Conservation (phyloP, 2,113 vertebrate genomes). For the Pterophyllum scalare region DNA sequence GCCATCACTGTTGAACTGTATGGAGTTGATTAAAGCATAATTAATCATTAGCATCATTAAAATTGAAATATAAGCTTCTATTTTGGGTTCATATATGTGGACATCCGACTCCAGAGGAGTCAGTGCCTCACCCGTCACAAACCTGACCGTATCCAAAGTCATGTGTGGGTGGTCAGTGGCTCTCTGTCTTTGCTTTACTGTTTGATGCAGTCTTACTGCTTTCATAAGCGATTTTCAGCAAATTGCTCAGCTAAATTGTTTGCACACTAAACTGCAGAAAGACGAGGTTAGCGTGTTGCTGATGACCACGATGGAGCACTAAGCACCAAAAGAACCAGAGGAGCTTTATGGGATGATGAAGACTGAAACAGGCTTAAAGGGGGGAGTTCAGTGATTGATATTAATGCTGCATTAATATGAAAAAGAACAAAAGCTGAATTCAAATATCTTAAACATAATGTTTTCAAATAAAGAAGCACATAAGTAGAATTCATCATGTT, state of each 20-base stretch:
- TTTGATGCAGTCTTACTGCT: not conserved
- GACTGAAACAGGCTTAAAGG: not conserved
- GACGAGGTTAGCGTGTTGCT: not conserved
- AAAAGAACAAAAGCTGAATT: not conserved
- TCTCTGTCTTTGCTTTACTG: not conserved
- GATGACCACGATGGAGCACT: constrained; percentile 12
- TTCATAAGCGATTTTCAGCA: not conserved
- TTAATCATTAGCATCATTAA: too few relatives aligned
- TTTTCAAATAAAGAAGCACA: not conserved
- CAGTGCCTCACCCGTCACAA: too few relatives aligned
- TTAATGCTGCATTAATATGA: not conserved
- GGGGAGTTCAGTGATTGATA: too few relatives aligned
- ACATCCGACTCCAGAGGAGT: too few relatives aligned
- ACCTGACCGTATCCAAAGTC: not conserved
- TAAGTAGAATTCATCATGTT: not conserved
- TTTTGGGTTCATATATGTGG: too few relatives aligned
- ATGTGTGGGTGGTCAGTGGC: not conserved
- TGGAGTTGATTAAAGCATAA: too few relatives aligned
- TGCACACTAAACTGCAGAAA: not conserved
- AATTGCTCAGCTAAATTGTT: not conserved
- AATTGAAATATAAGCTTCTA: too few relatives aligned
- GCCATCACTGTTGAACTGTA: too few relatives aligned
- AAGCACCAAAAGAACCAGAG: not conserved
- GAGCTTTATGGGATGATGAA: not conserved
- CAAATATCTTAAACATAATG: not conserved